Evolutionary conservation across 2,113 vertebrate species (phyloP).

Genomic region (cattle (Bos taurus)): ARS-UCD2.0 NC_037328.1:101291001-101291500

Average conservation of each 20-base stretch:
- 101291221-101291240: background rate
- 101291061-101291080: background rate
- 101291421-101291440: conserved; percentile 28
- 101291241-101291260: background rate
- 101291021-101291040: background rate
- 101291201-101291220: background rate
- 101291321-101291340: background rate
- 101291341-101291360: background rate
- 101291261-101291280: background rate
- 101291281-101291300: background rate
- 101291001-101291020: background rate
- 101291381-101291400: background rate
- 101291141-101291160: background rate
- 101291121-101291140: background rate
- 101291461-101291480: conserved; percentile 42
- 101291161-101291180: background rate
- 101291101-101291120: background rate
- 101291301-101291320: background rate
- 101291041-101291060: background rate
- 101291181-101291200: background rate
- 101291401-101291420: background rate
- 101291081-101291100: background rate
- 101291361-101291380: conserved; percentile 5
- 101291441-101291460: conserved; percentile 25
- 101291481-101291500: conserved; percentile 49